Conservation (phyloP, 2,113 vertebrate species). For the Crocuta crocuta region DNA sequence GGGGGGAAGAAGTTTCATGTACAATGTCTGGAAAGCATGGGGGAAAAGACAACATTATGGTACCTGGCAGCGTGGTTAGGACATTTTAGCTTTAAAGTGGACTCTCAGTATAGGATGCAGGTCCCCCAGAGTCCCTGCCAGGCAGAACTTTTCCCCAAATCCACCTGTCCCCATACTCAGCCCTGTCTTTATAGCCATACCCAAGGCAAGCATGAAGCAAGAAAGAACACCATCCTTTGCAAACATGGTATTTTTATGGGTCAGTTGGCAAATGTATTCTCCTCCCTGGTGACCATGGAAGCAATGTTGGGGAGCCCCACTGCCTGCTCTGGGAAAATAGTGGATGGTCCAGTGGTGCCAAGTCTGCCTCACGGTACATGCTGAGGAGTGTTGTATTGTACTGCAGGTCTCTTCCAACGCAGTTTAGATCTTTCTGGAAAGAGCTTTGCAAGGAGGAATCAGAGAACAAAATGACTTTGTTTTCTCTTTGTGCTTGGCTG, state of each 20-base stretch:
- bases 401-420: not conserved
- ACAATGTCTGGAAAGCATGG: not conserved
- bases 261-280: not conserved
- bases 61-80: not conserved
- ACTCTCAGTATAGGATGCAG: not conserved
- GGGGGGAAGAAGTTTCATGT: not conserved
- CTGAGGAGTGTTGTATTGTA: not conserved
- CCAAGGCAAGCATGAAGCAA: not conserved
- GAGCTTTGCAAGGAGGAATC: not conserved
- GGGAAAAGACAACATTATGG: not conserved
- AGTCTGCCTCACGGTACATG: not conserved
- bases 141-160: not conserved
- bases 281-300: not conserved
- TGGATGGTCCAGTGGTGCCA: accelerated
- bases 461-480: not conserved
- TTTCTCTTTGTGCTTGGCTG: not conserved
- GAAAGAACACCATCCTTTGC: not conserved
- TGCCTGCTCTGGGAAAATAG: not conserved
- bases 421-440: slow-evolving; percentile 13
- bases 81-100: not conserved
- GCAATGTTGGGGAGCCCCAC: not conserved
- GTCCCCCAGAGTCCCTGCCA: not conserved
- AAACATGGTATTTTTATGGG: not conserved
- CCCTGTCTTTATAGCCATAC: not conserved
- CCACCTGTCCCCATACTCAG: not conserved